Base-by-base conservation (phyloP, 2,113 vertebrate genomes). In the Alligator mississippiensis region DNA sequence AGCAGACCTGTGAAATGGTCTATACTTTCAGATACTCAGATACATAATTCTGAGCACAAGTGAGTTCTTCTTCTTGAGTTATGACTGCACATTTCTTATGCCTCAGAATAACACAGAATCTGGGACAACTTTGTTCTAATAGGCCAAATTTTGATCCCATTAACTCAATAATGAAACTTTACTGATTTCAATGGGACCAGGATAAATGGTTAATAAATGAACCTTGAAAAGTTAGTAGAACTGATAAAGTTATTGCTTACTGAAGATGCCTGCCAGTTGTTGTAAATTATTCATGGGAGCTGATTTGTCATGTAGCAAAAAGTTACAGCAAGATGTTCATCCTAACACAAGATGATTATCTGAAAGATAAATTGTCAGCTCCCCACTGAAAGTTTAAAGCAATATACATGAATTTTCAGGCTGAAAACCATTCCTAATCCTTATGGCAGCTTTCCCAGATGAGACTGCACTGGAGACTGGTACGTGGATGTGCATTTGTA, bases 381-480 rank as follows among this genome's bases (percentile, higher is more conserved):
- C 93, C 94, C 87, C 70, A 80, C 90, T 85, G 82, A 85, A 97
- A 95, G 74, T 88, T 95, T 96, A 95, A 92, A 95, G 94, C 74
- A 91, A 87, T 84, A 95, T 63, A 87, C 76, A 88, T 94, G 81
- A 84, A 90, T 94, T 96, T 97, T 88, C 86, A 95, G 74, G 84
- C 89, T 91, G 90, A 95, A 95, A 94, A 89, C 87, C 93, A 63
- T 96, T 96, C 93, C 84, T 95, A 96, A 90, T 92, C 80, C 88
- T 93, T 79, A 92, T 89, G 96, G 93, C 93, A 96, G 11, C 55
- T 74, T 84, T 96, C 90, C 93, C 94, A 94, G 92, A 84, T 95
- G 88, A 95, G 96, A 93, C 92, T 86, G 84, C 0, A 0, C 82
- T 94, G 96, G 62, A 94, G 85, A 72, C 64, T 85, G 25, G 70